Evolutionary conservation across 2,113 vertebrate genomes (phyloP), one percentile per base, ranked within the genome.

Genomic region (Plecotus auritus): DNA sequence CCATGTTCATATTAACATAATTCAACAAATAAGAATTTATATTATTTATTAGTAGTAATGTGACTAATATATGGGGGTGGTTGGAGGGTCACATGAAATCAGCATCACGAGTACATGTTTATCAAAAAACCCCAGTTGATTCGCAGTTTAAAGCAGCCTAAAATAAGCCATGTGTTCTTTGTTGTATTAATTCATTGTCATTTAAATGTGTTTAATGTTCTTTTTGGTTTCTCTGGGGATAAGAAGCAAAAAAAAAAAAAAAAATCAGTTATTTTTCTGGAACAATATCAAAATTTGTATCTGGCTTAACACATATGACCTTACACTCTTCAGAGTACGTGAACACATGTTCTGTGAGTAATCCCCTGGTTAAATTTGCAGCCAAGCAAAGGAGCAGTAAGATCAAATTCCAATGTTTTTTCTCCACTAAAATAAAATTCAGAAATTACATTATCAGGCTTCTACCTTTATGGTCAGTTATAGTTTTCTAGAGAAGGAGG

Each of bases 221-320:
- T 70, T 56, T 66, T 51, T 95, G 4, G 91, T 85, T 95, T 93
- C 92, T 76, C 35, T 90, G 47, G 81, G 47, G 82, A 85, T 94
- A 74, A 42, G 18, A 54, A 89, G 35, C 90, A 2, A 42, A 56
- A 73, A 72, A 81, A 88, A 54, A 54, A 54, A 95, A 69, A 12
- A 30, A 9, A 61, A 42, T 88, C 49, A 7, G 17, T 93, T 95
- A 20, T 94, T 96, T 96, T 93, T 67, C 72, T 94, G 85, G 92
- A 96, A 72, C 28, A 90, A 4, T 92, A 90, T 54, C 86, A 95
- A 76, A 94, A 93, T 95, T 94, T 96, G 30, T 96, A 93, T 96
- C 84, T 96, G 88, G 54, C 85, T 94, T 90, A 93, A 69, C 85
- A 95, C 77, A 96, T 95, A 70, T 96, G 77, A 95, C 90, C 72